These are phyloP conservation scores for Phataginus tricuspis DNA, from an alignment of 2,797 vertebrate species.

Conservation along the genomic window DNA sequence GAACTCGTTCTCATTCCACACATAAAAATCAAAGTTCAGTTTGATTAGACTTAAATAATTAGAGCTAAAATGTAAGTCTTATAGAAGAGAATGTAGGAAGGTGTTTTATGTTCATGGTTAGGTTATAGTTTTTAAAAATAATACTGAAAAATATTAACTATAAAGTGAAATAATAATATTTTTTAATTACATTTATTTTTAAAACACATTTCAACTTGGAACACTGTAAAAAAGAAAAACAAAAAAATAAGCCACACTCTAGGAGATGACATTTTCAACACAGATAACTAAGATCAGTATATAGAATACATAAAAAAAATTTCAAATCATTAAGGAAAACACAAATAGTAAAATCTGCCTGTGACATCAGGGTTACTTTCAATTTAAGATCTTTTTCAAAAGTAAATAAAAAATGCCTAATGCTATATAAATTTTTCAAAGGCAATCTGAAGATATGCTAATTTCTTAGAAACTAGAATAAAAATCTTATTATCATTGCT, in stretches of 20 bases:
- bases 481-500: not conserved
- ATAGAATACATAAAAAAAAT: not conserved
- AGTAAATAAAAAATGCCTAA: not conserved
- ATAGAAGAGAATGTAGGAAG: not conserved
- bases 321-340: not conserved
- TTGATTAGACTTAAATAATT: not conserved
- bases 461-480: constrained; percentile 23
- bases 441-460: constrained; percentile 4
- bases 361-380: not conserved
- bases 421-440: constrained; percentile 4
- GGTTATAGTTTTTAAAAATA: not conserved
- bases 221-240: not conserved
- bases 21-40: not conserved
- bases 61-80: not conserved
- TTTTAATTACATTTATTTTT: not conserved
- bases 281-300: not conserved
- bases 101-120: not conserved
- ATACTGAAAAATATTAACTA: not conserved
- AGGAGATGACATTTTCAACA: not conserved
- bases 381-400: not conserved
- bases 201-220: not conserved
- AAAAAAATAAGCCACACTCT: not conserved
- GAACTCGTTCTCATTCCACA: not conserved
- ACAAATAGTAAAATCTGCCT: not conserved
- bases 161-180: not conserved